Evolutionary conservation across 1,140 invertebrate species (phyloP), one percentile per base, ranked within the genome.

Genomic region (Scaptomyza hsui): DNA sequence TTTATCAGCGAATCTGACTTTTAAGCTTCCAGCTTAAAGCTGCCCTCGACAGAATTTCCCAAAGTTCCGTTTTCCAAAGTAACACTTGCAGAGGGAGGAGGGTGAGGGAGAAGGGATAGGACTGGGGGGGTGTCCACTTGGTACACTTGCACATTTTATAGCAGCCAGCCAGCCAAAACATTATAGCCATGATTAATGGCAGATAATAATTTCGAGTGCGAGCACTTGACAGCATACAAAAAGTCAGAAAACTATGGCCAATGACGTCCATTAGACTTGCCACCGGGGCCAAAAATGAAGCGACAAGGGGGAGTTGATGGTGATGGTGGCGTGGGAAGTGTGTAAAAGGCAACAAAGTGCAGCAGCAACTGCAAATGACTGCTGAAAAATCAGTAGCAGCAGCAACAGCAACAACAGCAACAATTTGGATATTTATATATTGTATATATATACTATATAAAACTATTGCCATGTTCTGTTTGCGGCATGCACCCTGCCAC

Each of bases 131-230:
- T 57, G 37, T 55, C 57, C 65, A 64, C 59, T 81, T 60, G 74
- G 59, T 81, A 65, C 62, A 80, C 77, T 81, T 71, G 61, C 73
- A 29, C 26, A 77, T 86, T 86, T 86, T 86, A 86, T 86, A 81
- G 81, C 82, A 75, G 78, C 77, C 76, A 75, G 78, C 77, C 76
- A 65, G 62, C 61, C 68, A 64, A 86, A 86, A 88, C 81, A 86
- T 86, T 86, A 86, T 86, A 79, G 82, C 81, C 81, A 86, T 86
- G 81, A 86, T 86, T 86, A 86, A 86, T 86, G 81, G 81, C 78
- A 86, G 81, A 86, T 86, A 86, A 86, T 86, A 86, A 86, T 88
- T 86, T 86, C 81, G 82, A 86, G 81, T 86, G 81, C 81, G 81
- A 88, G 81, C 81, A 86, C 81, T 86, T 86, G 81, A 86, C 81